Percentiles rank a stretch among this genome's conserved stretches.
Conservation (phyloP, 2,797 vertebrate genomes). For the Tarsius wallacei region DNA sequence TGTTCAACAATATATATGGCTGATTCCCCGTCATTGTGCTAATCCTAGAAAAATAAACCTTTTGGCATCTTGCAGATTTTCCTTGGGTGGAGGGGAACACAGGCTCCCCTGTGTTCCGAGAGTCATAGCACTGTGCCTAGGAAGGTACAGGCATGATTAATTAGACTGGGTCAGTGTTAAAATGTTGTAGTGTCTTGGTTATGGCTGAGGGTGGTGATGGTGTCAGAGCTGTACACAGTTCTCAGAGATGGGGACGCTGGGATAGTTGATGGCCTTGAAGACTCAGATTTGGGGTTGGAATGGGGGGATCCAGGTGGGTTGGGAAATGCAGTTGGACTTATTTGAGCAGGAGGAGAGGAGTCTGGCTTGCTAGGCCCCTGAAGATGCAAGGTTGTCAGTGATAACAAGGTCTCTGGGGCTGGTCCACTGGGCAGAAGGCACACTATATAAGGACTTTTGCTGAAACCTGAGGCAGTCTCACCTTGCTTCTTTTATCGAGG, state of each 20-base stretch:
- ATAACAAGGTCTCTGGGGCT: neutral
- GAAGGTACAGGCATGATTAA: neutral
- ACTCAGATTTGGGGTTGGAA: neutral
- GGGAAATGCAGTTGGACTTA: neutral
- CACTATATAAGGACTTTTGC: neutral
- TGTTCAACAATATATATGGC: slow-evolving; percentile 88
- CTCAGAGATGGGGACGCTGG: neutral
- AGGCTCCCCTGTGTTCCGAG: slow-evolving; percentile 57
- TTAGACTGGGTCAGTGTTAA: neutral
- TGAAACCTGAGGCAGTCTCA: neutral
- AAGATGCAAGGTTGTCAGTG: neutral
- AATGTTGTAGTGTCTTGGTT: neutral
- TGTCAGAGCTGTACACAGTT: neutral
- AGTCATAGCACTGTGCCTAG: neutral
- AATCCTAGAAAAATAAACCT: slow-evolving; percentile 90
- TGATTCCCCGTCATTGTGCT: slow-evolving; percentile 89
- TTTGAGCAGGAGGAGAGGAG: neutral
- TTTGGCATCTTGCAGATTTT: slow-evolving; percentile 88
- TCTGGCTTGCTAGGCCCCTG: neutral
- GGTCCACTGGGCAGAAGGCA: neutral
- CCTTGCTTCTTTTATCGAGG: neutral
- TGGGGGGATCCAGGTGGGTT: neutral
- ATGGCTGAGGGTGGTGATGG: neutral
- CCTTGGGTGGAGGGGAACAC: slow-evolving; percentile 71
- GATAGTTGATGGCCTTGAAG: neutral